phyloP scores from a whole-genome alignment of 2,113 vertebrate species.

The Nothoprocta pentlandii region DNA sequence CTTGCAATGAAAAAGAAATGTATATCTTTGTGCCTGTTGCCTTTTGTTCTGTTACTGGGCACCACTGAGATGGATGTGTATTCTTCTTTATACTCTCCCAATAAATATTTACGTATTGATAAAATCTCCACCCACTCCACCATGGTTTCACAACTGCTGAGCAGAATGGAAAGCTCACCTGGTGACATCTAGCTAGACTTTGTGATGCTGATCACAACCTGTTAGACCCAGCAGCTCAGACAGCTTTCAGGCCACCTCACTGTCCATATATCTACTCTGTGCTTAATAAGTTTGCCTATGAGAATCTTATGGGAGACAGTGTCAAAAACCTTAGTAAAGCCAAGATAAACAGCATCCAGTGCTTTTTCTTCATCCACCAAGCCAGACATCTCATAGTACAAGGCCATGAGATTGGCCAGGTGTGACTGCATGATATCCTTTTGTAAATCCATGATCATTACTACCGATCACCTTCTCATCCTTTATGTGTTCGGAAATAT shows the following conservation, averaged over 20 bases:
- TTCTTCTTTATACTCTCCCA: not conserved
- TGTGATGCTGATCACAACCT: not conserved
- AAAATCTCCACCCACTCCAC: not conserved
- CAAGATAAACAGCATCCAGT: not conserved
- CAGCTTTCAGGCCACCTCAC: not conserved
- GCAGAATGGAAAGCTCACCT: not conserved
- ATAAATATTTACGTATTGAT: not conserved
- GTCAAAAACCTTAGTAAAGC: not conserved
- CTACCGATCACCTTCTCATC: not conserved
- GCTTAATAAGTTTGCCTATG: not conserved
- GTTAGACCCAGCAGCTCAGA: not conserved
- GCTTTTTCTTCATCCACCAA: not conserved
- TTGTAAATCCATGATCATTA: not conserved
- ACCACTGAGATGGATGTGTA: not conserved
- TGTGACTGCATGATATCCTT: not conserved
- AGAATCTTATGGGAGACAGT: not conserved
- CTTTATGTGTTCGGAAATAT: not conserved
- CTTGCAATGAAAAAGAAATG: not conserved
- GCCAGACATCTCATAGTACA: not conserved
- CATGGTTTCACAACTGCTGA: not conserved
- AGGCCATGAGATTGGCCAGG: not conserved
- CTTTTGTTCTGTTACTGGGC: not conserved
- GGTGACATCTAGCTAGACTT: not conserved
- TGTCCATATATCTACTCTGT: not conserved
- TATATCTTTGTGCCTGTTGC: not conserved